Base-by-base conservation (phyloP, 1,140 invertebrate species). In the Radopholus similis region DNA sequence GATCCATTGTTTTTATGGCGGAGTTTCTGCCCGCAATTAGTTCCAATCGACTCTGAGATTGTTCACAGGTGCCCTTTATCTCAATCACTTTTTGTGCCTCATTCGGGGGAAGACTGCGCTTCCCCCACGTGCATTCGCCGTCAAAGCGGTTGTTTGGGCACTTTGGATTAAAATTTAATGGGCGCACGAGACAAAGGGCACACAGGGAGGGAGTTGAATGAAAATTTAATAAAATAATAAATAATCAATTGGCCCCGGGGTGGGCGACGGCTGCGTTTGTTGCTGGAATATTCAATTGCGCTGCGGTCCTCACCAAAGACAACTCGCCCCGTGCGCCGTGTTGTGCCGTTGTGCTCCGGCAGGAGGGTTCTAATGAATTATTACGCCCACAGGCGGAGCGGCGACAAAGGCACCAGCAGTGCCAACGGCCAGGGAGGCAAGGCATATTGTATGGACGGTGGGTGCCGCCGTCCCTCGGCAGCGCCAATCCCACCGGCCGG, bases 181-280 rank as follows among this genome's bases (percentile, higher is more conserved):
- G 47, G 47, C 13, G 4, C 23, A 51, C 8, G 47, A 28, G 38
- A n/a, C 11, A n/a, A n/a, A n/a, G n/a, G 38, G 38, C 38, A 51
- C 6, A 51, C 47, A 51, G 30, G 30, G 47, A 15, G 6, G 47
- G 15, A 21, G 18, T n/a, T 9, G 47, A 47, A 51, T 51, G 47
- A 51, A 51, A 51, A 51, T 51, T 51, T 51, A 51, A 51, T 51
- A 51, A 51, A 51, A 51, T 51, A 51, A 51, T 51, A 51, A 51
- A 51, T 51, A 51, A 51, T 51, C 47, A 51, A 51, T 51, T 51
- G 47, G 47, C 6, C 6, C 23, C 8, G 15, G n/a, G 15, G n/a
- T n/a, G n/a, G n/a, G n/a, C n/a, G n/a, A n/a, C n/a, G n/a, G n/a
- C n/a, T n/a, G n/a, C 15, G 21, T 4, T 40, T 40, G 47, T 21